Evolutionary conservation across 2,888 invertebrate species (phyloP).

Genomic region (Neoaliturus tenellus): DNA sequence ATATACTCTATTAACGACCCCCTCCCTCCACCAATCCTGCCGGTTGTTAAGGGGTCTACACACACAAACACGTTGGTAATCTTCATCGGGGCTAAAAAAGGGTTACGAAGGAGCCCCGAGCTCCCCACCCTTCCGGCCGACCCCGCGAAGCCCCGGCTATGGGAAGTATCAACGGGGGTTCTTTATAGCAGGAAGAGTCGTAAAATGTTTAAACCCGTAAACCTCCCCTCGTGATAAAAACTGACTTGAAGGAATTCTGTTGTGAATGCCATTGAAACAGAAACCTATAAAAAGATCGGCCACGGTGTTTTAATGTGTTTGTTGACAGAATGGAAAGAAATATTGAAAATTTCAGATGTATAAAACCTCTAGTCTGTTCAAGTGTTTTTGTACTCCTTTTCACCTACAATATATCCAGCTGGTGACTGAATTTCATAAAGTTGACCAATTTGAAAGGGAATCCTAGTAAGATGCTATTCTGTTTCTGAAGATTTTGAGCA

Average conservation of each 20-base stretch:
- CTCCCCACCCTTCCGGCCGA: not conserved
- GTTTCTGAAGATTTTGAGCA: too few relatives aligned
- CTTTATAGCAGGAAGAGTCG: not conserved
- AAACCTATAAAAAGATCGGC: too few relatives aligned
- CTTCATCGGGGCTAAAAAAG: not conserved
- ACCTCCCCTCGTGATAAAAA: not conserved
- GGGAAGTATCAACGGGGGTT: not conserved
- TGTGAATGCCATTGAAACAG: not conserved
- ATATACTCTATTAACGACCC: not conserved
- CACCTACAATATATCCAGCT: too few relatives aligned
- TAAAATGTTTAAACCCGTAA: not conserved
- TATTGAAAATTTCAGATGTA: too few relatives aligned
- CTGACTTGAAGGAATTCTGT: not conserved
- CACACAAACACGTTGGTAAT: not conserved
- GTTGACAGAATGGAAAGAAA: too few relatives aligned
- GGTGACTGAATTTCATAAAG: too few relatives aligned
- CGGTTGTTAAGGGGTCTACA: not conserved
- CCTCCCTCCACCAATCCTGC: not conserved
- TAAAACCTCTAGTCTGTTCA: too few relatives aligned
- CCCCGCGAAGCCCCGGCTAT: not conserved
- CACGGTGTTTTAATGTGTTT: too few relatives aligned
- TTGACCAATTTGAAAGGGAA: too few relatives aligned
- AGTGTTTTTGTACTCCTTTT: too few relatives aligned
- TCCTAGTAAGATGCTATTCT: too few relatives aligned
- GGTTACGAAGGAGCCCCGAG: not conserved